Percentiles rank a stretch among this genome's conserved stretches.
These are phyloP conservation scores for Danaus melanippus DNA, from an alignment of 1,140 invertebrate species.

Conservation along the genomic window DNA sequence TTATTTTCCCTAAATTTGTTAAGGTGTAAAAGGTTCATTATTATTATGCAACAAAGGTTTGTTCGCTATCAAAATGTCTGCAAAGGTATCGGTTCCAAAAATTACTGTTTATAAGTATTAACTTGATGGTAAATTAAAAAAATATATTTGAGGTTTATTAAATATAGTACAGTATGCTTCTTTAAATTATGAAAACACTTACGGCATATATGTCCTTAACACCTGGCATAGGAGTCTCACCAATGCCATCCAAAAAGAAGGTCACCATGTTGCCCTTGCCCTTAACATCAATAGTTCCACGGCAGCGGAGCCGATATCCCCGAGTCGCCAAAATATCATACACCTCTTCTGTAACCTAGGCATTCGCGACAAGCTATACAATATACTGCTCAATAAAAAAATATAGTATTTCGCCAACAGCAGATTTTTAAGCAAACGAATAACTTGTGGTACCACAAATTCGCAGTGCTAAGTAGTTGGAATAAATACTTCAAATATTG, in stretches of 20 bases:
- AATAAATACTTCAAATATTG: conserved; percentile 1
- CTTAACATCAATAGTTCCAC: conserved; percentile 91
- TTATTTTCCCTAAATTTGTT: too few relatives aligned
- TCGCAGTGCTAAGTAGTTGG: conserved; percentile 25
- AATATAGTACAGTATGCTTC: too few relatives aligned
- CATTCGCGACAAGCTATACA: conserved; percentile 14
- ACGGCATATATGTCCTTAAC: conserved; percentile 43
- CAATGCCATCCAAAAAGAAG: conserved; percentile 84
- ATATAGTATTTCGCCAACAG: not conserved
- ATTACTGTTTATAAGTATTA: too few relatives aligned
- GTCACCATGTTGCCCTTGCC: conserved; percentile 97
- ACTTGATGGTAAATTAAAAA: too few relatives aligned
- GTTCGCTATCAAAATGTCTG: too few relatives aligned
- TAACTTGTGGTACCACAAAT: conserved; percentile 51
- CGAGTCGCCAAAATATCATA: conserved; percentile 82
- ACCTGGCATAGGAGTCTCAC: conserved; percentile 26
- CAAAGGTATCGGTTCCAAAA: too few relatives aligned
- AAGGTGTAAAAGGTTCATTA: too few relatives aligned
- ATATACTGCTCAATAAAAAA: not conserved
- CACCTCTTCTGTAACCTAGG: conserved; percentile 89
- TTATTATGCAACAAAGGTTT: too few relatives aligned
- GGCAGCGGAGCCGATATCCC: conserved; percentile 83
- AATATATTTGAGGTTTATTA: too few relatives aligned
- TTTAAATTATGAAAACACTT: conserved; percentile 15
- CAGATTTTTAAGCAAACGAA: not conserved